Conservation (phyloP, 2,888 invertebrate genomes). For the Machimus atricapillus region DNA sequence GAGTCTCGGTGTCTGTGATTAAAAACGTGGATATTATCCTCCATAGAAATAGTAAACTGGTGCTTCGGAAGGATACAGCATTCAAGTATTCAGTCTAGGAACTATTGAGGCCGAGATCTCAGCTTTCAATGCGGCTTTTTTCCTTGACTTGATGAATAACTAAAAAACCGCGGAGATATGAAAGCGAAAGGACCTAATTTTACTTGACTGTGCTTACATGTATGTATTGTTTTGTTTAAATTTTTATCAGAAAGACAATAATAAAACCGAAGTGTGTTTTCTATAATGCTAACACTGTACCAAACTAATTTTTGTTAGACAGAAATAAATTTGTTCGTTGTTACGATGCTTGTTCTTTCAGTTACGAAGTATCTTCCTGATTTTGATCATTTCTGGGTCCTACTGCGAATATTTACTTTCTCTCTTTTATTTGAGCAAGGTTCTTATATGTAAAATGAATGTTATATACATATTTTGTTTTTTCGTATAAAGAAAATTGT, state of each 20-base stretch:
- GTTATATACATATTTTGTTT: no score
- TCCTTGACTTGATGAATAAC: background rate
- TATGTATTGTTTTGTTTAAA: background rate
- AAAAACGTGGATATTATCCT: background rate
- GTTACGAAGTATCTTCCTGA: no score
- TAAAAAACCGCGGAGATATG: background rate
- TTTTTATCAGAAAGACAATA: constrained; percentile 25
- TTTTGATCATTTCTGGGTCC: no score
- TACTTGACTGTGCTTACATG: constrained; percentile 24
- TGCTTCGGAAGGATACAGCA: background rate
- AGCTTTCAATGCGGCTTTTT: background rate
- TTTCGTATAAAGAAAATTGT: no score
- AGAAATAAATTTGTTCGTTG: constrained; percentile 22
- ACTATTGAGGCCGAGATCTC: background rate
- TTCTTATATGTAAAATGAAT: no score
- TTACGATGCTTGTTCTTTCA: background rate
- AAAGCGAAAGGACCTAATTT: constrained; percentile 10
- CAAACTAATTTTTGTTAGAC: constrained; percentile 1
- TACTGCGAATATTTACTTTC: no score
- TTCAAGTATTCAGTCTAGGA: background rate
- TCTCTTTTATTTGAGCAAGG: no score
- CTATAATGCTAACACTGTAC: constrained; percentile 18
- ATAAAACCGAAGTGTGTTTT: constrained; percentile 5
- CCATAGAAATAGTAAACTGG: background rate
- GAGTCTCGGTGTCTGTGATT: background rate